Evolutionary conservation across 2,113 vertebrate genomes (phyloP).

Genomic region (Morone chrysops): DNA sequence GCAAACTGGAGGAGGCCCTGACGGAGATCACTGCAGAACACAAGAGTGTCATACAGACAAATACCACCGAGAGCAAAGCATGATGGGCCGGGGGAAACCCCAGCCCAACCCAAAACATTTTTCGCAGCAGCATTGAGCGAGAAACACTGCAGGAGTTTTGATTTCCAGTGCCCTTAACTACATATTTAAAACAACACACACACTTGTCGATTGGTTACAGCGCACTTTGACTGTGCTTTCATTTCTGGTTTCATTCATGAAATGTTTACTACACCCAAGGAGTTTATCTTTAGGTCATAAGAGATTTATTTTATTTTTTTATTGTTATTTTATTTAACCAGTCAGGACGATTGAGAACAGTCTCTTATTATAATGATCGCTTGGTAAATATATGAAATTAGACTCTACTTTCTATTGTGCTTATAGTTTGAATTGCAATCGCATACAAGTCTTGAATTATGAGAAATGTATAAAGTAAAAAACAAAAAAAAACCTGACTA

Average conservation of each 20-base stretch:
- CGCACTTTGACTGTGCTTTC: slow-evolving; percentile 83
- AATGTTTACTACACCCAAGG: slow-evolving; percentile 66
- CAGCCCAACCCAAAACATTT: slow-evolving; percentile 62
- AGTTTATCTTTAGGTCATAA: slow-evolving; percentile 66
- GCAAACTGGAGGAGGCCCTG: slow-evolving; percentile 84
- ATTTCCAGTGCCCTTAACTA: slow-evolving; percentile 92
- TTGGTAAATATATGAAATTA: slow-evolving; percentile 46
- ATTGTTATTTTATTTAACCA: slow-evolving; percentile 74
- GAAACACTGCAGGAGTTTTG: slow-evolving; percentile 82
- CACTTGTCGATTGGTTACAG: slow-evolving; percentile 85
- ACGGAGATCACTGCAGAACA: slow-evolving; percentile 89
- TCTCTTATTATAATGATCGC: slow-evolving; percentile 35
- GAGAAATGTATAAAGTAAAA: slow-evolving; percentile 54
- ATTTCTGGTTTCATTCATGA: slow-evolving; percentile 47
- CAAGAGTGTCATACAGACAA: slow-evolving; percentile 93
- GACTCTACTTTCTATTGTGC: slow-evolving; percentile 54
- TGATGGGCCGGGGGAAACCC: slow-evolving; percentile 80
- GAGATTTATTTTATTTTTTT: slow-evolving; percentile 81
- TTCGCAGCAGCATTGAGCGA: slow-evolving; percentile 41
- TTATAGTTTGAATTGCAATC: slow-evolving; percentile 56
- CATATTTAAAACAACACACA: slow-evolving; percentile 80
- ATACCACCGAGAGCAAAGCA: slow-evolving; percentile 91
- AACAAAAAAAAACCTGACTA: slow-evolving; percentile 30
- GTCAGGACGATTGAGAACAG: slow-evolving; percentile 53
- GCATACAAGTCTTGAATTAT: slow-evolving; percentile 63